These are phyloP conservation scores for Anguilla japonica DNA, from an alignment of 2,113 vertebrate genomes.

Conservation along the genomic window DNA sequence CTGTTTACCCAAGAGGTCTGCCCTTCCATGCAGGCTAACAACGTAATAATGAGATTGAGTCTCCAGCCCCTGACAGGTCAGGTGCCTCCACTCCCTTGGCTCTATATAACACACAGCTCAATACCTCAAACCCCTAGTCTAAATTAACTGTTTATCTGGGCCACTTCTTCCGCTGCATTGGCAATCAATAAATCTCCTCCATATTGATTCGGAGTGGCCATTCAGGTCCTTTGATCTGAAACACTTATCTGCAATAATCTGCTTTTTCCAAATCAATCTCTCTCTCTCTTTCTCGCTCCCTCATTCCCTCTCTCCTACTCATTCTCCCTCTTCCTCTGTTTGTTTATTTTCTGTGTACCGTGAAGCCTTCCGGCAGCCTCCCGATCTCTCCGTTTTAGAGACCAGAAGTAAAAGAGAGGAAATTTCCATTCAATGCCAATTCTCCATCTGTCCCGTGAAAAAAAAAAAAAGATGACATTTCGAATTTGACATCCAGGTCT, in stretches of 20 bases:
- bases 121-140: conserved; percentile 28
- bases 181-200: conserved; percentile 33
- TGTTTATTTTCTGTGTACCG: too few relatives aligned
- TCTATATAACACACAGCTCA: conserved; percentile 25
- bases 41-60: not conserved
- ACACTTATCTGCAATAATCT: conserved; percentile 51
- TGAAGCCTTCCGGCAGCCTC: too few relatives aligned
- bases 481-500: too few relatives aligned
- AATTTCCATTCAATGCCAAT: too few relatives aligned
- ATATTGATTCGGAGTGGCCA: conserved; percentile 31
- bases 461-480: too few relatives aligned
- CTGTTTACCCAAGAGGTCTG: conserved; percentile 26
- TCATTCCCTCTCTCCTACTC: not conserved
- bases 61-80: not conserved
- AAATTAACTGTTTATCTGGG: conserved; percentile 49
- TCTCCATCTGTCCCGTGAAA: too few relatives aligned
- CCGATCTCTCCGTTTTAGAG: too few relatives aligned
- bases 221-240: conserved; percentile 34
- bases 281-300: not conserved
- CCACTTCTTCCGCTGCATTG: conserved; percentile 14
- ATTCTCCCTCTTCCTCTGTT: not conserved
- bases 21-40: not conserved
- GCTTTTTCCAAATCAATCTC: conserved; percentile 41
- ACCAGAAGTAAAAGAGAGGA: too few relatives aligned
- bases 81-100: not conserved